Evolutionary conservation across 2,797 vertebrate species (phyloP).

Genomic region (Iguana delicatissima): DNA sequence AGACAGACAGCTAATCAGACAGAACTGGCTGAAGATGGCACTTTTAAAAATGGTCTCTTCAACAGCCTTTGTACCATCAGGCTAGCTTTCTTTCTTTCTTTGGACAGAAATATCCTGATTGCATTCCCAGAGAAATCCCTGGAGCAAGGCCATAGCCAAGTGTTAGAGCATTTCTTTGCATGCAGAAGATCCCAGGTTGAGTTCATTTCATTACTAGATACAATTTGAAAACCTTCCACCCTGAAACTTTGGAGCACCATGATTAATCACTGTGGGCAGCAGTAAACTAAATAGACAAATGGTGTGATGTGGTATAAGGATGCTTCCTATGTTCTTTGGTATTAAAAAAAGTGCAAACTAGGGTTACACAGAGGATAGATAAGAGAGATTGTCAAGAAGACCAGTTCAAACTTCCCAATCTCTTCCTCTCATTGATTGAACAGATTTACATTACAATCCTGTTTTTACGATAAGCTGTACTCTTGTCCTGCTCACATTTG

Average conservation of each 20-base stretch:
- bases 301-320: background rate
- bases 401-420: background rate
- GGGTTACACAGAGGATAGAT: background rate
- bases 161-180: background rate
- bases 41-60: background rate
- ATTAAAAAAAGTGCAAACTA: background rate
- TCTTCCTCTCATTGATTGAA: conserved; percentile 49
- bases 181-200: background rate
- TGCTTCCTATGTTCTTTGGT: background rate
- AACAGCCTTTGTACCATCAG: background rate
- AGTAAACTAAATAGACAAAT: background rate
- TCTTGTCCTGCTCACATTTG: conserved; percentile 1
- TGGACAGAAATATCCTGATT: background rate
- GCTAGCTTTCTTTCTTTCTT: background rate
- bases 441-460: conserved; percentile 43
- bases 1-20: background rate
- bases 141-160: background rate
- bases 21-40: background rate
- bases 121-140: background rate
- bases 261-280: background rate
- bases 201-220: background rate
- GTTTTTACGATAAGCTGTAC: conserved; percentile 45
- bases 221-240: background rate
- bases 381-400: background rate
- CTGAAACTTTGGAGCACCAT: too few relatives aligned